Percentiles rank a stretch among this genome's conserved stretches.
Conservation (phyloP, 64 coral and sea anemone genomes). For the Montipora sp. region DNA sequence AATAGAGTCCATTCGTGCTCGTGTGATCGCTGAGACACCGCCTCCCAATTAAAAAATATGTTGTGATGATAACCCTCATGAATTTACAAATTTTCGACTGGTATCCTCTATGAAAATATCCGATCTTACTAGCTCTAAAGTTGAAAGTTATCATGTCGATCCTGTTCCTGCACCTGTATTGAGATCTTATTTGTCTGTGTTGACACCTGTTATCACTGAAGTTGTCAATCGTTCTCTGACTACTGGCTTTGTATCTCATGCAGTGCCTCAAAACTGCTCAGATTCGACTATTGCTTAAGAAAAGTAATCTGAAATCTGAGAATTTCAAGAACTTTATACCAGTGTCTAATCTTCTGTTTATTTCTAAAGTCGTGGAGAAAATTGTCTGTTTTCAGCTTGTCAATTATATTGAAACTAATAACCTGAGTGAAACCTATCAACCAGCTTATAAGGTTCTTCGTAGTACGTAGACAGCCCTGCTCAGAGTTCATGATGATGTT, state of each 20-base stretch:
- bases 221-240: neutral
- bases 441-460: neutral
- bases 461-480: neutral
- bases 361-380: neutral
- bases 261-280: no score
- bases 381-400: neutral
- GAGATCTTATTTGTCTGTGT: neutral
- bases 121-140: neutral
- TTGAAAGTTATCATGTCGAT: neutral
- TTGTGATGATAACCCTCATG: neutral
- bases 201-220: constrained; percentile 1
- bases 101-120: neutral
- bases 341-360: neutral
- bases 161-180: neutral
- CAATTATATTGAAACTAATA: neutral
- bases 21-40: neutral
- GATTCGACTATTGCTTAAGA: no score
- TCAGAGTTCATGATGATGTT: neutral
- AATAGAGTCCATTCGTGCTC: neutral
- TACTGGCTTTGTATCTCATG: no score
- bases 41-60: neutral
- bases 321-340: neutral
- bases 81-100: neutral
- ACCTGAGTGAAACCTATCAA: neutral
- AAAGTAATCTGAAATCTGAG: no score